A percentile compares a stretch with the other conserved stretches of the same genome.
phyloP scores from a whole-genome alignment of 2,113 vertebrate species.

The Brachionichthys hirsutus region DNA sequence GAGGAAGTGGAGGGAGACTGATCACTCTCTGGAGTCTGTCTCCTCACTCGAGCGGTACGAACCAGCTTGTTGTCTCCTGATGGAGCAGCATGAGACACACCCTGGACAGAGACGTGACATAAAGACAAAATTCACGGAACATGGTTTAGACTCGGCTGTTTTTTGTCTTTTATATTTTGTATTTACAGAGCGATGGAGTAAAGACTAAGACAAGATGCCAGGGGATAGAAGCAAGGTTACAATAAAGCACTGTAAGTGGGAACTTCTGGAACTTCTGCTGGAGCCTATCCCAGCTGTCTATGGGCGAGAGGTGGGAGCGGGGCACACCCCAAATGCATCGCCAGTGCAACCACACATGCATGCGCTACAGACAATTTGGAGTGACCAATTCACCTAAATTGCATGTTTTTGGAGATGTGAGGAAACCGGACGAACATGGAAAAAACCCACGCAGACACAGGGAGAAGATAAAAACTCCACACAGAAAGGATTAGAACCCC shows the following conservation, averaged over 20 bases:
- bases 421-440: no score
- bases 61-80: conserved; percentile 69
- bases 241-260: conserved; percentile 13
- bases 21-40: conserved; percentile 68
- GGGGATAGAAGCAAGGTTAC: conserved; percentile 17
- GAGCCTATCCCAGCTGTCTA: no score
- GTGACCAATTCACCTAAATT: no score
- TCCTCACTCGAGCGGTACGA: conserved; percentile 73
- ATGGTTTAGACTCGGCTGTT: conserved; percentile 11
- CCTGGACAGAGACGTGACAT: conserved; percentile 48
- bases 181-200: conserved; percentile 32
- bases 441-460: no score
- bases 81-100: conserved; percentile 53
- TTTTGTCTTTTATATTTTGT: conserved; percentile 22
- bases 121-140: conserved; percentile 15
- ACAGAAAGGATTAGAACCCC: no score
- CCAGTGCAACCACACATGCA: no score
- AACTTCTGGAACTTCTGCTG: conserved; percentile 2
- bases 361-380: no score
- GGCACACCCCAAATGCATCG: no score
- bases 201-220: conserved; percentile 21
- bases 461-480: no score
- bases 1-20: conserved; percentile 28
- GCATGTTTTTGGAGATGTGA: no score
- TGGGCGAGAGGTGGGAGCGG: no score